A percentile compares a stretch with the other conserved stretches of the same genome.
phyloP scores from a whole-genome alignment of 1,140 invertebrate species.

The Papilio polyxenes region DNA sequence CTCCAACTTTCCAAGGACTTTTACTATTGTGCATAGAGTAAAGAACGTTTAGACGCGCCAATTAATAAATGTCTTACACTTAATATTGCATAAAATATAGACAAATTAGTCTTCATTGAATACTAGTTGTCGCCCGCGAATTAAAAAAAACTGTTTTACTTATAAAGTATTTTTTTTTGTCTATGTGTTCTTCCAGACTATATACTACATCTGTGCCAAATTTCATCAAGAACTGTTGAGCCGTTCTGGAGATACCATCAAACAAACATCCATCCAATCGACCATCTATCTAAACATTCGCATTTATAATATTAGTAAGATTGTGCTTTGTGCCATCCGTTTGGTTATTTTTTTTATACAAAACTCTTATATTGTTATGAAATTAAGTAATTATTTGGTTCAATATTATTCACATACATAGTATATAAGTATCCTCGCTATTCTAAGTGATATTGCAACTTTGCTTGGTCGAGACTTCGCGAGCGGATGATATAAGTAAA shows the following conservation, averaged over 20 bases:
- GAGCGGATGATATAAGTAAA: conserved; percentile 10
- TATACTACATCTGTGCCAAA: no score
- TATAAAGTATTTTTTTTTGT: no score
- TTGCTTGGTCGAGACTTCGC: conserved; percentile 14
- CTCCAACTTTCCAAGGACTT: conserved; percentile 31
- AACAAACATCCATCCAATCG: no score
- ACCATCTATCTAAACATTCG: no score
- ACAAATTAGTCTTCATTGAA: background rate
- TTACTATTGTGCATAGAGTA: background rate
- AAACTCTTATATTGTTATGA: background rate
- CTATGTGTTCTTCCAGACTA: no score
- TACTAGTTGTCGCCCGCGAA: no score
- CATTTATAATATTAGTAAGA: background rate
- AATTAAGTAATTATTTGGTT: background rate
- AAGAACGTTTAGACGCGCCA: conserved; percentile 2
- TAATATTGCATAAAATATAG: background rate
- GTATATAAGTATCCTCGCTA: no score
- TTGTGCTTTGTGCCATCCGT: background rate
- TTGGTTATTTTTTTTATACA: background rate
- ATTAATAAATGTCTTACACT: background rate
- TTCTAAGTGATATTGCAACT: background rate
- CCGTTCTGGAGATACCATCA: no score
- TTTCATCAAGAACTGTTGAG: no score
- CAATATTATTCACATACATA: background rate
- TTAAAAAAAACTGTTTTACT: no score